These are phyloP conservation scores for Murina feae DNA, from an alignment of 2,113 vertebrate species.

Conservation along the genomic window DNA sequence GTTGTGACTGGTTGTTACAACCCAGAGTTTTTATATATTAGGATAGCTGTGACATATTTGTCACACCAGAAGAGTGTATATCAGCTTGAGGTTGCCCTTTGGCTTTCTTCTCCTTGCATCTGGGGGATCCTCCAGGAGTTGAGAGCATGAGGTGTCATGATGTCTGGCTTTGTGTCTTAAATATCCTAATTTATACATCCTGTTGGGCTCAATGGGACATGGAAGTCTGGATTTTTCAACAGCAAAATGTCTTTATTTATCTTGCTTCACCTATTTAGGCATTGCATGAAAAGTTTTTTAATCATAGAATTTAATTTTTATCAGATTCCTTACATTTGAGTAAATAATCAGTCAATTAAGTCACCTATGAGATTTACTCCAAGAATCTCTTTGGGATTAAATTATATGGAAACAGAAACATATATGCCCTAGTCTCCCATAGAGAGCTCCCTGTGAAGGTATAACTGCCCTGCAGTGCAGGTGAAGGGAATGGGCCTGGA, in stretches of 20 bases:
- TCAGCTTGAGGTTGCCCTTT: neutral
- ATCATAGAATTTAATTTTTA: neutral
- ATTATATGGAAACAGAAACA: neutral
- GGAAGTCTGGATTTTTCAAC: neutral
- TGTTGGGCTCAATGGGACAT: accelerated
- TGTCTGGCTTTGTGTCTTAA: accelerated
- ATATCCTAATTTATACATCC: accelerated
- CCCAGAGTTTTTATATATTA: too few species aligned
- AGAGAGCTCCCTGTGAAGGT: accelerated
- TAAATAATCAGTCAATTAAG: neutral
- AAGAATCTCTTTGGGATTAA: neutral
- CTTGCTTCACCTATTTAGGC: neutral
- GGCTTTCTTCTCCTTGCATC: accelerated
- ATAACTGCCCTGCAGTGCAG: accelerated
- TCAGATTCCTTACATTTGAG: neutral
- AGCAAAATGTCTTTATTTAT: neutral
- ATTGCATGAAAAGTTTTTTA: neutral
- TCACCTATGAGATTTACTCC: neutral
- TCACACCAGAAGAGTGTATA: neutral
- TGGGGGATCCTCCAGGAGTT: neutral
- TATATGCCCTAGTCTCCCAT: accelerated
- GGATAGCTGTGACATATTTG: neutral
- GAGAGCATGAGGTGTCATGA: neutral
- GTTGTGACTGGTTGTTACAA: too few species aligned
- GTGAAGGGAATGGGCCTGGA: accelerated